Percentiles rank a stretch among this genome's conserved stretches.
phyloP scores from a whole-genome alignment of 2,797 vertebrate species.

The Ctenosaura bakeri region DNA sequence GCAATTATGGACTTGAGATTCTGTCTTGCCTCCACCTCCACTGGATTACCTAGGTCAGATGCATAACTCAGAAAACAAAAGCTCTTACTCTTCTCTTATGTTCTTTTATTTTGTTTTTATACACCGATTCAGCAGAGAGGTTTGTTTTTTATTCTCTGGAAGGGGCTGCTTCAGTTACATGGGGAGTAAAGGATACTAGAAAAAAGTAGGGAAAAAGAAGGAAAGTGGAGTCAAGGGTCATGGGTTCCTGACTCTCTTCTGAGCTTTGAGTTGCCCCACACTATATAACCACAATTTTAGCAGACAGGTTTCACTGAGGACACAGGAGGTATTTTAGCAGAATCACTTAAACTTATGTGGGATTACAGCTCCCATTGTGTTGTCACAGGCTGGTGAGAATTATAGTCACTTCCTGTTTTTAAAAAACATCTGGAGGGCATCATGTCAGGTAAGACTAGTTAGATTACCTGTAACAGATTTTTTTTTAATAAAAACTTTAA shows the following conservation, averaged over 20 bases:
- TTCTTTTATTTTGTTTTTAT: slow-evolving; percentile 7
- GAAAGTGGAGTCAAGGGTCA: neutral
- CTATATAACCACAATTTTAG: neutral
- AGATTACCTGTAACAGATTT: neutral
- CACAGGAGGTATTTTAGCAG: neutral
- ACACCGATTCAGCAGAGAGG: neutral
- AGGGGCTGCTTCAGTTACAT: neutral
- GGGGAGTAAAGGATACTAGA: no score
- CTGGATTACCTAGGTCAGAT: slow-evolving; percentile 5
- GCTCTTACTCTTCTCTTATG: neutral
- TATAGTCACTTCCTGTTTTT: neutral
- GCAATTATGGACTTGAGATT: neutral
- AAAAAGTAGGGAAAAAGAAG: neutral
- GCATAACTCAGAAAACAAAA: neutral
- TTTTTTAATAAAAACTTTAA: neutral
- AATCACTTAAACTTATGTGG: neutral
- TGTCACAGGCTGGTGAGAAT: neutral
- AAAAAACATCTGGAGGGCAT: neutral
- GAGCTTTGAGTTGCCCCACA: neutral
- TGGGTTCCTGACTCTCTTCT: neutral
- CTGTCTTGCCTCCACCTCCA: neutral
- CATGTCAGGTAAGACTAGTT: neutral
- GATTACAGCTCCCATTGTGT: neutral
- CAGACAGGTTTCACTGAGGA: neutral
- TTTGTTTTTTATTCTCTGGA: neutral